phyloP scores from a whole-genome alignment of 2,888 invertebrate species.

The Chymomyza amoena region DNA sequence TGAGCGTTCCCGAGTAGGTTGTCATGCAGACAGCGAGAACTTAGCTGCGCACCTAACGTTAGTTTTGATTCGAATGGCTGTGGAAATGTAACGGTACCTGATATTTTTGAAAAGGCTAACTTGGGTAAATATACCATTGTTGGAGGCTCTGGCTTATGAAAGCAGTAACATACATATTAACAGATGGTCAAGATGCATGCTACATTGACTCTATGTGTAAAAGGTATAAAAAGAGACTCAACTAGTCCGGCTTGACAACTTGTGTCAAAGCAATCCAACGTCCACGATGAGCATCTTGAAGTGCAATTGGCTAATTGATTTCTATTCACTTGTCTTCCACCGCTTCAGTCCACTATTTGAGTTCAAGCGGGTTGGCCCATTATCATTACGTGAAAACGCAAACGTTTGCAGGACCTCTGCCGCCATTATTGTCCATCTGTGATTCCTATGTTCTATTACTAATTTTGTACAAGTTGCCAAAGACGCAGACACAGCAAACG shows the following conservation, averaged over 20 bases:
- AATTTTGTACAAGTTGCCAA: conserved; percentile 46
- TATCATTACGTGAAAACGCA: conserved; percentile 57
- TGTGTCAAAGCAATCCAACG: conserved; percentile 42
- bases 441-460: conserved; percentile 57
- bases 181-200: too few relatives aligned
- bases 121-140: too few relatives aligned
- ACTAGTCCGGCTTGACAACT: conserved; percentile 4
- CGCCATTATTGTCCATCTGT: conserved; percentile 51
- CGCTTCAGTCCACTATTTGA: background rate
- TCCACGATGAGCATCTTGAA: conserved; percentile 56
- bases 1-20: too few relatives aligned
- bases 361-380: conserved; percentile 25
- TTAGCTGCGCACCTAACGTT: too few relatives aligned
- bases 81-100: too few relatives aligned
- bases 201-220: too few relatives aligned
- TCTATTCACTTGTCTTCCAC: conserved; percentile 55
- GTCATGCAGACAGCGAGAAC: too few relatives aligned
- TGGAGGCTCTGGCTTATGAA: too few relatives aligned
- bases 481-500: conserved; percentile 60
- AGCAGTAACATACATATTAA: too few relatives aligned
- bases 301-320: conserved; percentile 78
- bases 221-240: too few relatives aligned
- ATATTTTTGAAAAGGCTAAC: too few relatives aligned
- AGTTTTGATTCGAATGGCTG: too few relatives aligned
- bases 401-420: conserved; percentile 62